Conservation (phyloP, 2,888 invertebrate species). For the Lasioglossum calceatum region DNA sequence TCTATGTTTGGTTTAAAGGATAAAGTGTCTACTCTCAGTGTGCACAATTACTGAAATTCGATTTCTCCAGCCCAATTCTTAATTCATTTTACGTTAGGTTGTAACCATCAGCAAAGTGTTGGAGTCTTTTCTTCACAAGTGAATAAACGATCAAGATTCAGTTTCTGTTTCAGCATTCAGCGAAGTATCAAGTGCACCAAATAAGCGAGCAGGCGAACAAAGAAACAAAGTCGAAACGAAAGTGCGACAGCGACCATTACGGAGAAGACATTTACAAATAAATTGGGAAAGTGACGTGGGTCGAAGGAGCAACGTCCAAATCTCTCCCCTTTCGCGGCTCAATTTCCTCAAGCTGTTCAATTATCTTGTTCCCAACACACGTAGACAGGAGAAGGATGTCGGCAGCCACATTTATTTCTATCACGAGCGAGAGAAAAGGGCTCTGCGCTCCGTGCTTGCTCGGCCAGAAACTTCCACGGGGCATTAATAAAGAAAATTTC, state of each 20-base stretch:
- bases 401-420: background rate
- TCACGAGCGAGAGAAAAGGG: background rate
- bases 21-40: background rate
- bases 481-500: background rate
- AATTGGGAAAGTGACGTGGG: background rate
- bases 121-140: background rate
- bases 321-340: background rate
- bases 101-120: background rate
- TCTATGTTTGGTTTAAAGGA: background rate
- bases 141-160: background rate
- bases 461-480: background rate
- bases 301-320: background rate
- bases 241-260: background rate
- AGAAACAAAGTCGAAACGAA: background rate
- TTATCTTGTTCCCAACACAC: slow-evolving; percentile 25
- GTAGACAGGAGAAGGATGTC: background rate
- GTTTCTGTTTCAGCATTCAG: background rate
- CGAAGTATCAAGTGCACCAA: background rate
- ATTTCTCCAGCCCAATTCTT: background rate
- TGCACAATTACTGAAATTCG: background rate
- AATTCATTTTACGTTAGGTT: background rate
- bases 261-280: background rate
- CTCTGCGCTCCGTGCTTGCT: background rate
- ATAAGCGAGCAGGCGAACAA: background rate
- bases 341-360: slow-evolving; percentile 32